A percentile compares a stretch with the other conserved stretches of the same genome.
Evolutionary conservation across 2,888 invertebrate genomes (phyloP).

Genomic region (Tuta absoluta): DNA sequence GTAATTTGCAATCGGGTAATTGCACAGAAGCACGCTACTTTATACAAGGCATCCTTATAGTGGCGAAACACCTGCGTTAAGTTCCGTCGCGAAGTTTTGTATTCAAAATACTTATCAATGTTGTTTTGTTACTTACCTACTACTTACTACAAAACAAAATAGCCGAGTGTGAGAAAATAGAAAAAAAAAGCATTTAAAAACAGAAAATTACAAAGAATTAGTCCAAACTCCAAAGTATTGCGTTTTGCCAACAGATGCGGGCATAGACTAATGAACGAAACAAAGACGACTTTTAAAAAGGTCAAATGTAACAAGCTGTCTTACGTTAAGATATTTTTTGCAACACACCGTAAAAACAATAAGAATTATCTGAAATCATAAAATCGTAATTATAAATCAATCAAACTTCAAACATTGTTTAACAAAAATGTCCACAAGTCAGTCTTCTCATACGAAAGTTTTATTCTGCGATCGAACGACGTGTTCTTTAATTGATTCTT

Average conservation of each 20-base stretch:
- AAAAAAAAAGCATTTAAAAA: not conserved
- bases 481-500: constrained; percentile 18
- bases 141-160: too few relatives aligned
- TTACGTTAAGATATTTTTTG: not conserved
- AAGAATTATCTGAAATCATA: not conserved
- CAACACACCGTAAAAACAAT: not conserved
- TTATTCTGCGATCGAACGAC: too few relatives aligned
- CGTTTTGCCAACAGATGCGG: constrained; percentile 7
- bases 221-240: constrained; percentile 5
- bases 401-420: constrained; percentile 4
- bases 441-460: not conserved
- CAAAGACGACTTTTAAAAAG: not conserved
- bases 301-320: not conserved
- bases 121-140: too few relatives aligned
- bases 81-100: too few relatives aligned
- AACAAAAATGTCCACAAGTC: not conserved
- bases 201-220: constrained; percentile 13
- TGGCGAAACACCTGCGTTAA: not conserved
- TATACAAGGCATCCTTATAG: not conserved
- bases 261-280: not conserved
- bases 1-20: not conserved
- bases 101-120: too few relatives aligned
- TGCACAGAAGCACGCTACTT: not conserved
- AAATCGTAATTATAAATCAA: not conserved
- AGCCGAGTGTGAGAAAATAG: too few relatives aligned